Conservation (phyloP, 2,888 invertebrate species). For the Meliscaeva auricollis region DNA sequence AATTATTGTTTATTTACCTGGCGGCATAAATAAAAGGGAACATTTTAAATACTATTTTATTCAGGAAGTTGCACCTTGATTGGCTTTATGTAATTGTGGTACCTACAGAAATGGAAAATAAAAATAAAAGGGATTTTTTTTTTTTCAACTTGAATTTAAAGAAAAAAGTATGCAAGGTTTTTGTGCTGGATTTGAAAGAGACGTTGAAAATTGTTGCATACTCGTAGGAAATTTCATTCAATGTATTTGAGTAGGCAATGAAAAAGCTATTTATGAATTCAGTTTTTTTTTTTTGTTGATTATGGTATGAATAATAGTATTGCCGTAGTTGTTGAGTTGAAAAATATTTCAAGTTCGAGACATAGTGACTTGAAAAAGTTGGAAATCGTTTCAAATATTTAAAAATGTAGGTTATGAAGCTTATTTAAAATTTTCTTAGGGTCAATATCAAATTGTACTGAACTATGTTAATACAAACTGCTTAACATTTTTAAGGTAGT, state of each 20-base stretch:
- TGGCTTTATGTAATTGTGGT: background rate
- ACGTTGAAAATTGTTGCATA: constrained; percentile 7
- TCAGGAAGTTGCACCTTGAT: constrained; percentile 30
- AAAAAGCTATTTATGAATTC: constrained; percentile 3
- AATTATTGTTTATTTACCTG: constrained; percentile 59
- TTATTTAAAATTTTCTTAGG: too few relatives aligned
- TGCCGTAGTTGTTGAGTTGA: too few relatives aligned
- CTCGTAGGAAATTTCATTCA: constrained; percentile 5
- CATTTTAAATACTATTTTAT: constrained; percentile 10
- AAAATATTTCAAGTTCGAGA: too few relatives aligned
- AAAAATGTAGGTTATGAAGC: too few relatives aligned
- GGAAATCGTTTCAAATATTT: too few relatives aligned
- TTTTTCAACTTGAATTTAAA: background rate
- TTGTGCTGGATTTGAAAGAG: background rate
- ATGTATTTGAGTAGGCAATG: background rate
- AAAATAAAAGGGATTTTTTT: background rate
- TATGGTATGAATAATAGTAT: background rate
- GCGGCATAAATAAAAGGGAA: constrained; percentile 56
- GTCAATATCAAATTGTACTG: too few relatives aligned
- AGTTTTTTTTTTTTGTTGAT: background rate
- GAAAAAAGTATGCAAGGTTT: constrained; percentile 55
- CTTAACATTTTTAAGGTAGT: too few relatives aligned
- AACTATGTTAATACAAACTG: too few relatives aligned
- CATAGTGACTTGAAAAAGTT: too few relatives aligned
- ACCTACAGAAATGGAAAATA: background rate